These are phyloP conservation scores for Pollimyrus isidori DNA, from an alignment of 2,113 vertebrate species.

Conservation along the genomic window DNA sequence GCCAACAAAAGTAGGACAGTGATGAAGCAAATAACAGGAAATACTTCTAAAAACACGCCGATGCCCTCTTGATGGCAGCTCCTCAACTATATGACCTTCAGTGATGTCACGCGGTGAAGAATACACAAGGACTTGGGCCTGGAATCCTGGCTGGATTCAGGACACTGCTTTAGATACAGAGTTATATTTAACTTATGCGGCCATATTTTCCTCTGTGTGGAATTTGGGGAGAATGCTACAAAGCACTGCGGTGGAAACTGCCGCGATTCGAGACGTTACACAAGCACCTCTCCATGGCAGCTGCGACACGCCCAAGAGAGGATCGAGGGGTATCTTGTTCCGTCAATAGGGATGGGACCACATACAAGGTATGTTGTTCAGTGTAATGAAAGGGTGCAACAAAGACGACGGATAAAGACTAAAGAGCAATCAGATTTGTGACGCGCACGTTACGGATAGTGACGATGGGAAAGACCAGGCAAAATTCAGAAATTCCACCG, in stretches of 20 bases:
- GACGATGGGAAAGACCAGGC: background rate
- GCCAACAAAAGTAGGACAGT: slow-evolving; percentile 74
- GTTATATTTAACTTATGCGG: slow-evolving; percentile 5
- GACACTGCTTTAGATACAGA: slow-evolving; percentile 1
- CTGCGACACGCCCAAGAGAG: background rate
- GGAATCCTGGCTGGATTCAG: slow-evolving; percentile 10
- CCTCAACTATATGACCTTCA: background rate
- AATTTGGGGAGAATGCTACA: background rate
- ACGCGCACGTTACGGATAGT: background rate
- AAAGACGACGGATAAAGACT: background rate
- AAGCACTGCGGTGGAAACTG: background rate
- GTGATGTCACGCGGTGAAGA: slow-evolving; percentile 8
- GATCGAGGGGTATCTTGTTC: background rate
- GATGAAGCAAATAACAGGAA: slow-evolving; percentile 81
- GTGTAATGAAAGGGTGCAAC: background rate
- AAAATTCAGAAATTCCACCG: slow-evolving; percentile 30
- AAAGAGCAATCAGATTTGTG: background rate
- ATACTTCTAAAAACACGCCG: slow-evolving; percentile 67
- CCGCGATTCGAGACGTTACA: background rate
- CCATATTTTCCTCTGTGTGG: background rate
- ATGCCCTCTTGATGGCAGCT: slow-evolving; percentile 51
- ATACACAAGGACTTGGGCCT: slow-evolving; percentile 9
- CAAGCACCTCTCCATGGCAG: background rate
- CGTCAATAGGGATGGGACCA: background rate
- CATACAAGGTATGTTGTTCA: background rate